A percentile compares a stretch with the other conserved stretches of the same genome.
Evolutionary conservation across 2,797 vertebrate genomes (phyloP).

Genomic region (Thaleichthys pacificus): DNA sequence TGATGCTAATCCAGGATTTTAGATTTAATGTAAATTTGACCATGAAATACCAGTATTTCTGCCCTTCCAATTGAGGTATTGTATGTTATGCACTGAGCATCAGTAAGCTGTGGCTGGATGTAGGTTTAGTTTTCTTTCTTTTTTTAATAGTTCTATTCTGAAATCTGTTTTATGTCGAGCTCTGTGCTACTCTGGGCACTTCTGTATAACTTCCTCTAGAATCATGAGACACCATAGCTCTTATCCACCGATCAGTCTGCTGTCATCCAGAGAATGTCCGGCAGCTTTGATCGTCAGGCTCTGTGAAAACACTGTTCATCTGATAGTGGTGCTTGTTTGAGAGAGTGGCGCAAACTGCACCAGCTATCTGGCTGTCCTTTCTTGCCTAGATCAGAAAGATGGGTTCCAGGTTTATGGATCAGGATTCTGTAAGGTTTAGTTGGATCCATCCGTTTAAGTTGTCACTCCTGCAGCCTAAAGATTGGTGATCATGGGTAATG

Average conservation of each 20-base stretch:
- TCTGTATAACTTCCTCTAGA: too few relatives aligned
- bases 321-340: background rate
- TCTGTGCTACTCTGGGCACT: too few relatives aligned
- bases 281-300: background rate
- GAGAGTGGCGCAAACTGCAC: background rate
- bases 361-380: background rate
- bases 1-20: slow-evolving; percentile 36
- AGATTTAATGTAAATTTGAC: slow-evolving; percentile 69
- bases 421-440: background rate
- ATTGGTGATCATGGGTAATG: background rate
- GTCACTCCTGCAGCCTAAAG: background rate
- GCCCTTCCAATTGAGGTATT: slow-evolving; percentile 19
- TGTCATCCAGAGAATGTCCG: background rate
- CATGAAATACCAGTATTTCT: slow-evolving; percentile 54
- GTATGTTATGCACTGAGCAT: background rate
- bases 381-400: background rate
- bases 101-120: background rate
- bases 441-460: background rate
- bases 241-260: background rate
- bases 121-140: background rate
- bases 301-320: background rate
- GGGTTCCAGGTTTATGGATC: background rate
- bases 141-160: background rate
- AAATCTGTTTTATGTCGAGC: too few relatives aligned
- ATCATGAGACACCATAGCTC: background rate